Base-by-base conservation (phyloP, 92 coral and sea anemone genomes). In the Porites lobata region DNA sequence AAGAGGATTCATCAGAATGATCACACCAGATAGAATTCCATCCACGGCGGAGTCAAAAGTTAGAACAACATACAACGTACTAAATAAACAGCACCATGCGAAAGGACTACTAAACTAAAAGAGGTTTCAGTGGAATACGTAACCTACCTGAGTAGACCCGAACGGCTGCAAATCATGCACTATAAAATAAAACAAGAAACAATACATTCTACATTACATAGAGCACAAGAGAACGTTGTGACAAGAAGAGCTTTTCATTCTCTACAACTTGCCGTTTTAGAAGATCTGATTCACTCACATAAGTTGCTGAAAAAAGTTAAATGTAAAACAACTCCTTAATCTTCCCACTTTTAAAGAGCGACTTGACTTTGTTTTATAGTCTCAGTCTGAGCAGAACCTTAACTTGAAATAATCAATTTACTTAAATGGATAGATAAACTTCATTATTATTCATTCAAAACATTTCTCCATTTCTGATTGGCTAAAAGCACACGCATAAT, bases 151-250 rank as follows among this genome's bases (percentile, higher is more conserved):
- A 1, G 96, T 93, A 22, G 92, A 91, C 17, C 96, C 98, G 89
- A 96, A 96, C 7, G 99, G 99, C 71, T 96, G 99, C 63, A 96
- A 67, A 66, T 96, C 99, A 77, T 96, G 99, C 94, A 96, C 99
- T 96, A 79, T 72, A 8, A 72, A 88, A 54, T 10, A 66, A 52
- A 53, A 77, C 69, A 76, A 4, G 1, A 51, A 66, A 5, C 2
- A 12, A 47, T 12, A 12, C 20, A 8, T 64, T 4, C 0, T 67
- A 9, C 50, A 24, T 20, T 67, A 20, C 72, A 65, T 19, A 2
- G 69, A 65, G 7, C 7, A 38, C 0, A 38, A 38, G 47, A 38
- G 47, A 0, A 38, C 5, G 47, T 38, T 5, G 7, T 38, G 47
- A 0, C 47, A 38, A 38, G 47, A 38, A 38, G 47, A 38, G 47